phyloP scores from a whole-genome alignment of 2,888 invertebrate genomes.

The Gymnocheta viridis region DNA sequence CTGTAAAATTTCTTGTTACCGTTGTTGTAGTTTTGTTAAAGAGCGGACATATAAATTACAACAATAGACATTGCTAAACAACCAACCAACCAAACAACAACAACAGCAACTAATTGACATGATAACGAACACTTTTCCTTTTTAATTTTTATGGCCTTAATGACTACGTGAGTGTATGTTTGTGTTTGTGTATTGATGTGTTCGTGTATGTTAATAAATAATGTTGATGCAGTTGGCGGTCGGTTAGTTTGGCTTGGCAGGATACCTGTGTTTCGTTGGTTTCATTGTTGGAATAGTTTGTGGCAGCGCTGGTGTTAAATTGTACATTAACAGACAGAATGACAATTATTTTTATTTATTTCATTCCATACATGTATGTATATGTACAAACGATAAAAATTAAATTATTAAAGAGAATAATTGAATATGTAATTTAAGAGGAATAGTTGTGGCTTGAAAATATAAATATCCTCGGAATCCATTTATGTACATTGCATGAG shows the following conservation, averaged over 20 bases:
- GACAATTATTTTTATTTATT: conserved; percentile 11
- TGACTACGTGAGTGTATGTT: neutral
- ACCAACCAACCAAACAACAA: neutral
- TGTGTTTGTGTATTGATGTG: neutral
- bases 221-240: neutral
- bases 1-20: neutral
- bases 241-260: conserved; percentile 21
- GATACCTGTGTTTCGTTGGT: neutral
- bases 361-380: neutral
- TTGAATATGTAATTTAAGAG: neutral
- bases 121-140: conserved; percentile 41
- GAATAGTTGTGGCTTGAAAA: no score
- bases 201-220: neutral
- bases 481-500: neutral
- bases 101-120: conserved; percentile 37
- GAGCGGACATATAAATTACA: conserved; percentile 37
- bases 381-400: neutral
- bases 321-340: conserved; percentile 5
- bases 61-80: conserved; percentile 11
- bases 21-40: neutral
- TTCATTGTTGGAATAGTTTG: conserved; percentile 10
- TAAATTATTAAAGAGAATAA: neutral
- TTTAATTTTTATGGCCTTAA: neutral
- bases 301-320: conserved; percentile 14
- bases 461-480: neutral